A percentile compares a stretch with the other conserved stretches of the same genome.
Conservation (phyloP, 2,113 vertebrate species). For the Phyllostomus discolor region DNA sequence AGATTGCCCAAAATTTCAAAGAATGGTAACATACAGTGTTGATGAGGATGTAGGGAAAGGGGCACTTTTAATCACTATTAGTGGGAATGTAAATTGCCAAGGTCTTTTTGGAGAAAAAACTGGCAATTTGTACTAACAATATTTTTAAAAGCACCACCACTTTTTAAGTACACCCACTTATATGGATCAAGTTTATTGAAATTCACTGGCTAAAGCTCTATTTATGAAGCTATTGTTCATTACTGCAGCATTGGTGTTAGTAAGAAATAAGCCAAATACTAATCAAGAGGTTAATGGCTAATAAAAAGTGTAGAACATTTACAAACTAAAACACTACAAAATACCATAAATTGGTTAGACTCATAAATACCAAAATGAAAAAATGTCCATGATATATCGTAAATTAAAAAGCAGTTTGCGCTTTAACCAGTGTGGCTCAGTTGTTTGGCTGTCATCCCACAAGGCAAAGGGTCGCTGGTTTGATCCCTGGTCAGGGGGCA, state of each 20-base stretch:
- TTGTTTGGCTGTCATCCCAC: too few relatives aligned
- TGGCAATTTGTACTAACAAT: not conserved
- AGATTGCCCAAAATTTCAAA: not conserved
- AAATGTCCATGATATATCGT: not conserved
- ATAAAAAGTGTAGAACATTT: not conserved
- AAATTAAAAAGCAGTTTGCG: not conserved
- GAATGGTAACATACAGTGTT: not conserved
- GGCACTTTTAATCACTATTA: not conserved
- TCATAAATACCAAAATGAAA: not conserved
- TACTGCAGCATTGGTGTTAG: not conserved
- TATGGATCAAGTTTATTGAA: not conserved
- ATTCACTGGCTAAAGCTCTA: not conserved
- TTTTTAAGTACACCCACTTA: not conserved
- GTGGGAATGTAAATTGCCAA: not conserved
- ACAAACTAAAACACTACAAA: not conserved
- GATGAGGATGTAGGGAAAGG: not conserved
- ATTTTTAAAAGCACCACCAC: not conserved
- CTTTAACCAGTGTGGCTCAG: too few relatives aligned
- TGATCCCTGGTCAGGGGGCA: too few relatives aligned
- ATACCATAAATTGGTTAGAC: not conserved
- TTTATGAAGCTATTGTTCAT: not conserved
- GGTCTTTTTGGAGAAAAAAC: not conserved
- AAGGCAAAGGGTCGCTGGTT: too few relatives aligned
- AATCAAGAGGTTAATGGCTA: not conserved
- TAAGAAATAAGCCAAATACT: not conserved